Evolutionary conservation across 1,140 invertebrate genomes (phyloP), one percentile per base, ranked within the genome.

Genomic region (Tribolium madens): DNA sequence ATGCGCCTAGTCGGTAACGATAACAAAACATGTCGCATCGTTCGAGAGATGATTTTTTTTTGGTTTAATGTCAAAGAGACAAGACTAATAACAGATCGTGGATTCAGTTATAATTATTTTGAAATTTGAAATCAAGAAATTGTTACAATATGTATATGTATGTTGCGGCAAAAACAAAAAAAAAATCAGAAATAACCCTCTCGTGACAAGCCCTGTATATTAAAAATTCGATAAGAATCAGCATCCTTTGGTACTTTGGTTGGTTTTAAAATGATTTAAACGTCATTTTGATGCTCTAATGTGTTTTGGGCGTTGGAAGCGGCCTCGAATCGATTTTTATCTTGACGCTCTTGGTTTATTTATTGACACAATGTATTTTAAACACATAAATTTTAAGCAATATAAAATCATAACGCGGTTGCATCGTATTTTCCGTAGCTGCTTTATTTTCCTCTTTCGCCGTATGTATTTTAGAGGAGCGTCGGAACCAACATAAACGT

Each of bases 401-500:
- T 72, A 72, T 72, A 21, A 48, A 72, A 72, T 53, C 50, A 52
- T 50, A 50, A 50, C 21, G 47, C 46, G 47, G 70, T 33, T 53
- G 70, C 33, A 72, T 72, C 70, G 50, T 52, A 52, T 72, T 72
- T 53, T 53, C 18, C 47, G n/a, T 26, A n/a, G 13, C 21, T 26
- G 50, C 70, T 53, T 72, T 53, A 33, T 33, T 53, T 72, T 33
- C 70, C 6, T 13, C n/a, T 18, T 72, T 52, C 47, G 70, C 26
- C 31, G 50, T 72, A 52, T 53, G 50, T 52, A 50, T 72, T 53
- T 72, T 50, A 15, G 17, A 26, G 47, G 18, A 53, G 70, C 47
- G 70, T 72, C 31, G 50, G 70, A 72, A 53, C 42, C 70, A 50
- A 50, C 70, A 48, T 72, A 72, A 72, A 72, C 70, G 70, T 52